Conservation (phyloP, 92 coral and sea anemone species). For the Porites divaricata region DNA sequence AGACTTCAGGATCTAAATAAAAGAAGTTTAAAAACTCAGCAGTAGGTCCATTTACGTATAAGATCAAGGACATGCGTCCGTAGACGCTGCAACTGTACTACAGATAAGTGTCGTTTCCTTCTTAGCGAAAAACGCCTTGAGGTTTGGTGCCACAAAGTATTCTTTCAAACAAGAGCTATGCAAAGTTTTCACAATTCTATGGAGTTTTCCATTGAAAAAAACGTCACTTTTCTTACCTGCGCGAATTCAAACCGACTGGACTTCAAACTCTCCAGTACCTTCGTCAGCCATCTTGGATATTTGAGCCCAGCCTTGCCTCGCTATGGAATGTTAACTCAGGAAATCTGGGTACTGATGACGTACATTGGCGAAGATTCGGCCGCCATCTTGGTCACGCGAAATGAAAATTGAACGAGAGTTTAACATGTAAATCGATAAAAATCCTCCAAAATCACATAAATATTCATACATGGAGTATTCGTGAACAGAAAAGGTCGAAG, state of each 20-base stretch:
- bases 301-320: slow-evolving; percentile 29
- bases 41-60: no score
- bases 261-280: background rate
- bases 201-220: background rate
- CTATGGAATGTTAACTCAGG: slow-evolving; percentile 20
- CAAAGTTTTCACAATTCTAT: background rate
- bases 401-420: background rate
- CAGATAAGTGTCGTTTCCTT: no score
- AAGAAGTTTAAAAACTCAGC: no score
- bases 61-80: no score
- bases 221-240: background rate
- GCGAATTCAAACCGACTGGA: background rate
- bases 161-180: no score
- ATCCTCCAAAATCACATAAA: background rate
- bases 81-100: no score
- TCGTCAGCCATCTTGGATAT: slow-evolving; percentile 36
- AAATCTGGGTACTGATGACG: slow-evolving; percentile 37
- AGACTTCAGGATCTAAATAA: no score
- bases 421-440: background rate
- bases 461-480: background rate
- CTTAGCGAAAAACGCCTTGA: no score
- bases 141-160: no score
- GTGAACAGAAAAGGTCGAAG: background rate
- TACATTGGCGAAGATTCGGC: background rate
- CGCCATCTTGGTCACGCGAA: slow-evolving; percentile 34